Evolutionary conservation across 2,888 invertebrate genomes (phyloP).

Genomic region (Camptogramma bilineatum): DNA sequence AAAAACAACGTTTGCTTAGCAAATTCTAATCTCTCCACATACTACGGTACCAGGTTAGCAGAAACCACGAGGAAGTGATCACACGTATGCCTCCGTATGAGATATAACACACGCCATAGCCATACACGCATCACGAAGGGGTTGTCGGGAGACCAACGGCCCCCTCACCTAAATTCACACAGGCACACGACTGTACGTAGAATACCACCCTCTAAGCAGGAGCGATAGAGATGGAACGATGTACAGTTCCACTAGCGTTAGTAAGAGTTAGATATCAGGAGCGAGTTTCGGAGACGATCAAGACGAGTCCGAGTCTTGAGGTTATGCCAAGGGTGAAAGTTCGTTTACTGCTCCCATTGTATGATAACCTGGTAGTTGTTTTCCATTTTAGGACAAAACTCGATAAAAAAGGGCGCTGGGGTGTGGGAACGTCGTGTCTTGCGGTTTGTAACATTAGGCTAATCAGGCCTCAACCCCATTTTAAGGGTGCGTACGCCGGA

Average conservation of each 20-base stretch:
- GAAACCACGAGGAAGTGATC: constrained; percentile 65
- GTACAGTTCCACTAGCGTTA: constrained; percentile 53
- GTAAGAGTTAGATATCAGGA: constrained; percentile 73
- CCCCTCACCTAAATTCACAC: constrained; percentile 70
- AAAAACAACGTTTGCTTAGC: constrained; percentile 81
- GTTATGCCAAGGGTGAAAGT: constrained; percentile 74
- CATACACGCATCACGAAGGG: constrained; percentile 80
- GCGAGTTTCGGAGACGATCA: constrained; percentile 57
- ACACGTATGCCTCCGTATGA: constrained; percentile 74
- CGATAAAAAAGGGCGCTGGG: constrained; percentile 81
- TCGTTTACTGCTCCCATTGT: constrained; percentile 59
- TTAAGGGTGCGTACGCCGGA: constrained; percentile 64
- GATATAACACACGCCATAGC: constrained; percentile 73
- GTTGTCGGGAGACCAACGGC: constrained; percentile 64
- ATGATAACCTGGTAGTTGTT: constrained; percentile 81
- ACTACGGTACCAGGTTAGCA: constrained; percentile 79
- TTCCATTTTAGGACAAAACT: constrained; percentile 86
- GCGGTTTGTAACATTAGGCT: constrained; percentile 54
- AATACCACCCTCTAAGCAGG: constrained; percentile 68
- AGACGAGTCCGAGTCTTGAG: constrained; percentile 81
- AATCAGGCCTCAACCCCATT: constrained; percentile 49
- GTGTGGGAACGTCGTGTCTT: constrained; percentile 47
- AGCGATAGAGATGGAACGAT: constrained; percentile 61
- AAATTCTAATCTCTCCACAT: constrained; percentile 86
- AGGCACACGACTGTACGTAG: constrained; percentile 53